Evolutionary conservation across 2,113 vertebrate genomes (phyloP).

Genomic region (Mustela nigripes): DNA sequence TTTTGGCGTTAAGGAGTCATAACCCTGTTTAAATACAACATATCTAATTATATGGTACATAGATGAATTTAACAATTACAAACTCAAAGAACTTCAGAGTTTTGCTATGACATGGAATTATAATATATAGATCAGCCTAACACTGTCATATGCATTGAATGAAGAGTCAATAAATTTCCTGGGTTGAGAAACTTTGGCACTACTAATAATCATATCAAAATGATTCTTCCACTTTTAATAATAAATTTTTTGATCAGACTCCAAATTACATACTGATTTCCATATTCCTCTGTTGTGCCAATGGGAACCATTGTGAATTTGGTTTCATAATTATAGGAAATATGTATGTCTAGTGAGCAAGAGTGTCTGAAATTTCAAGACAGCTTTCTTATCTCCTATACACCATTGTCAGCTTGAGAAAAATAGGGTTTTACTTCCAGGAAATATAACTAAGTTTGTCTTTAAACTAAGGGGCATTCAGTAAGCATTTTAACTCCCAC

Average conservation of each 20-base stretch:
- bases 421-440: neutral
- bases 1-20: neutral
- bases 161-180: neutral
- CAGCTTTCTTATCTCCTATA: neutral
- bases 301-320: neutral
- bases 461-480: neutral
- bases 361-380: neutral
- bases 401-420: neutral
- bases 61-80: neutral
- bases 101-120: neutral
- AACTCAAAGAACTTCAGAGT: neutral
- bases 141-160: neutral
- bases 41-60: neutral
- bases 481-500: neutral
- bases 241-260: neutral
- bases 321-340: neutral
- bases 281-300: neutral
- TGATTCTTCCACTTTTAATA: neutral
- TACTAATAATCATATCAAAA: neutral
- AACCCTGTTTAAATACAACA: neutral
- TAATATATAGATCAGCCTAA: neutral
- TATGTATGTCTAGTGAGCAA: neutral
- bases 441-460: neutral
- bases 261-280: neutral
- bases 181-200: neutral